phyloP scores from a whole-genome alignment of 2,888 invertebrate species.

The Diarsia dahlii region DNA sequence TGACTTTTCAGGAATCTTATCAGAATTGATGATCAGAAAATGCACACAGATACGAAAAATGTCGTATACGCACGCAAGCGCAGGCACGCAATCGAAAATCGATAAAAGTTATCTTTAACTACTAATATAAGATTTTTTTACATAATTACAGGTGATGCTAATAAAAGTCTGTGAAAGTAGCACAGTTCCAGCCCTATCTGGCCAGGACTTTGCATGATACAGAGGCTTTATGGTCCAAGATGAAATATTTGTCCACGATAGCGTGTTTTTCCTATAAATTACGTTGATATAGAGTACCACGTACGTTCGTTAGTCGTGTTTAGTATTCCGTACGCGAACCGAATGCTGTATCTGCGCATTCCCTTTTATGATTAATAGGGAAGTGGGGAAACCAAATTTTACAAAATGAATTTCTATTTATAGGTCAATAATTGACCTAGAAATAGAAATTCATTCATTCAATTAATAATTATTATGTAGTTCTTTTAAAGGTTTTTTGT shows the following conservation, averaged over 20 bases:
- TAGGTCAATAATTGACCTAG: no score
- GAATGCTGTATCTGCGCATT: slow-evolving; percentile 24
- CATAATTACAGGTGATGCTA: no score
- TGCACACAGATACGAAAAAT: no score
- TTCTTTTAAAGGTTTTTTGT: no score
- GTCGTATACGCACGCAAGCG: no score
- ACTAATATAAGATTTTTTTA: no score
- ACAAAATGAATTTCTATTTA: background rate
- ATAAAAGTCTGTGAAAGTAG: background rate
- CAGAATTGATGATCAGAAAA: background rate
- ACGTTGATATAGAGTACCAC: slow-evolving; percentile 16
- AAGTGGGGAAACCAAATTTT: slow-evolving; percentile 5
- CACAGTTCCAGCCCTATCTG: background rate
- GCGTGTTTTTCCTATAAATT: slow-evolving; percentile 31
- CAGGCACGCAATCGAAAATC: no score
- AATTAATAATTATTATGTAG: no score
- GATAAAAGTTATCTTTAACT: no score
- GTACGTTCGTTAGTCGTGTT: slow-evolving; percentile 42
- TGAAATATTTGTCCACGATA: background rate
- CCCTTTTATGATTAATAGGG: slow-evolving; percentile 34
- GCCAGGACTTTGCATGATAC: background rate
- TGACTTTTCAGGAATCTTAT: background rate
- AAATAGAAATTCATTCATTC: no score
- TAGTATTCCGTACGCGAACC: slow-evolving; percentile 38
- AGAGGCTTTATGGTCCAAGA: background rate